These are phyloP conservation scores for Liasis olivaceus DNA, from an alignment of 2,797 vertebrate genomes.

Conservation along the genomic window DNA sequence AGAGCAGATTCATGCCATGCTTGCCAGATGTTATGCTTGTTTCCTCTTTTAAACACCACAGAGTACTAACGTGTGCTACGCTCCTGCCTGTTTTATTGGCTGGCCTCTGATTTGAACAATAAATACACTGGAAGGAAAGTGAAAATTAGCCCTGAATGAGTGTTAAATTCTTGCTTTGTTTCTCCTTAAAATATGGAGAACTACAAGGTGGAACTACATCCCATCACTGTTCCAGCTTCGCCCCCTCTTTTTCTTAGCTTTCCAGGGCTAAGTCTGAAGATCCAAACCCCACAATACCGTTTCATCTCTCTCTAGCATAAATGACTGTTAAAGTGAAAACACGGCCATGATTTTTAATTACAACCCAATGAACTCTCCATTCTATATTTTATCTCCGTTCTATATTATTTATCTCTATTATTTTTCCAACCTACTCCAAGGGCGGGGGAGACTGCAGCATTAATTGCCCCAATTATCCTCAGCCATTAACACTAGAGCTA, in stretches of 20 bases:
- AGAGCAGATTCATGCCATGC: no score
- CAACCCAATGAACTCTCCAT: conserved; percentile 12
- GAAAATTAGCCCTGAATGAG: background rate
- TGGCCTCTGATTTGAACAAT: no score
- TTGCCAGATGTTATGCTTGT: no score
- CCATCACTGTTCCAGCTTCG: background rate
- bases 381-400: background rate
- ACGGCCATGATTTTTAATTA: conserved; percentile 51
- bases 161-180: background rate
- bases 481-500: background rate
- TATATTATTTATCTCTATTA: background rate
- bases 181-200: background rate
- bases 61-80: no score
- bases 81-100: no score
- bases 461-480: background rate
- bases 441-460: background rate
- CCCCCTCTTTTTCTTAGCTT: background rate
- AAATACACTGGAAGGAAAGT: background rate
- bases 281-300: conserved; percentile 53
- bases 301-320: conserved; percentile 60
- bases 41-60: no score
- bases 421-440: background rate
- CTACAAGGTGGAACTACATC: conserved; percentile 4
- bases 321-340: conserved; percentile 43
- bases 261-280: conserved; percentile 48